Percentiles rank a stretch among this genome's conserved stretches.
These are phyloP conservation scores for Hippocampus kuda DNA, from an alignment of 2,797 vertebrate species.

Conservation along the genomic window DNA sequence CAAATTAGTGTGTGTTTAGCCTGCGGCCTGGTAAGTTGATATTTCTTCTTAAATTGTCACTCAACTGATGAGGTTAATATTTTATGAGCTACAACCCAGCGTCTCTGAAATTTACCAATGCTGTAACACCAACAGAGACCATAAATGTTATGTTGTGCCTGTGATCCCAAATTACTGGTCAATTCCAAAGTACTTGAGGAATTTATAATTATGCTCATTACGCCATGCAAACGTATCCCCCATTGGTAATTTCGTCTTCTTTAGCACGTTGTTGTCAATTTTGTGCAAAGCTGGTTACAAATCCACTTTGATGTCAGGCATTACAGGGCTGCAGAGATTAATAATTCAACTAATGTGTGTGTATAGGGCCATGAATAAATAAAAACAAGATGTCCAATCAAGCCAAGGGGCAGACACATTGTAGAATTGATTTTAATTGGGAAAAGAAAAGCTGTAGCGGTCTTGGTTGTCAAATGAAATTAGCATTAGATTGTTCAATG, in stretches of 20 bases:
- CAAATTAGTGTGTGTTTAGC: slow-evolving; percentile 16
- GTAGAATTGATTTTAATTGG: background rate
- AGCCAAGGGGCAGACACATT: slow-evolving; percentile 11
- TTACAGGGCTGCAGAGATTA: slow-evolving; percentile 23
- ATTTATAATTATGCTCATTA: slow-evolving; percentile 22
- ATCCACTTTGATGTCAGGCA: slow-evolving; percentile 32
- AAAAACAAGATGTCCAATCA: slow-evolving; percentile 17
- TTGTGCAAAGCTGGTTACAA: slow-evolving; percentile 6
- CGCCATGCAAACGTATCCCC: slow-evolving; percentile 7
- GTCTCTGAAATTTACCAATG: slow-evolving; percentile 8
- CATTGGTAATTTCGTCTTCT: slow-evolving; percentile 18
- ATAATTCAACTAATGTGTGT: slow-evolving; percentile 36
- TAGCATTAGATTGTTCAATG: background rate
- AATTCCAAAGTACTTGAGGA: slow-evolving; percentile 16
- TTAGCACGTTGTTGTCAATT: slow-evolving; percentile 7
- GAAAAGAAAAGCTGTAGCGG: background rate
- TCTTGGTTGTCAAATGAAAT: background rate
- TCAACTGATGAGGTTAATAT: slow-evolving; percentile 28
- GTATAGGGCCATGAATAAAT: slow-evolving; percentile 24
- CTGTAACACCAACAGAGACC: slow-evolving; percentile 10
- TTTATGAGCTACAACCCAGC: slow-evolving; percentile 21
- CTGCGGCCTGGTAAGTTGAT: slow-evolving; percentile 19
- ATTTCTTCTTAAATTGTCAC: slow-evolving; percentile 23
- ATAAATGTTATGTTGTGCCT: background rate
- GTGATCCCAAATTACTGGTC: slow-evolving; percentile 28